Conservation (phyloP, 2,113 vertebrate genomes). For the Halichoeres trimaculatus region DNA sequence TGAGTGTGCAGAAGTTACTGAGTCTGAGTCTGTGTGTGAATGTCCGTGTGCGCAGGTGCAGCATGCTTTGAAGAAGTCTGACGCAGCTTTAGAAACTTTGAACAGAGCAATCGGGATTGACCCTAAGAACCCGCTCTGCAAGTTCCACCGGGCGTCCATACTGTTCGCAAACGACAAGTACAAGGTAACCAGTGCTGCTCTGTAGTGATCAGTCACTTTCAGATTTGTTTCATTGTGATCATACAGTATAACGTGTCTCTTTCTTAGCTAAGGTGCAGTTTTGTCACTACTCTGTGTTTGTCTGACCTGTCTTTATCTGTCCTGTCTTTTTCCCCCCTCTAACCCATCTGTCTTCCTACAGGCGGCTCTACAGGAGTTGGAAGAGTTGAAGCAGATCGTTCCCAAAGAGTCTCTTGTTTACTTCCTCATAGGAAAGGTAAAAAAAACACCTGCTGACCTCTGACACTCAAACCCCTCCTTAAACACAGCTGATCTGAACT, state of each 20-base stretch:
- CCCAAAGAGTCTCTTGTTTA: constrained; percentile 99
- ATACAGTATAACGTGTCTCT: too few relatives aligned
- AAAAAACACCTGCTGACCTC: constrained; percentile 23
- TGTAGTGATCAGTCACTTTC: not conserved
- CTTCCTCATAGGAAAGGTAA: constrained; percentile 99
- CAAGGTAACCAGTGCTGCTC: constrained; percentile 83
- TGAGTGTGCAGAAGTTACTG: too few relatives aligned
- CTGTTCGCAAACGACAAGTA: constrained; percentile 99
- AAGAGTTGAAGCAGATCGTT: constrained; percentile 98
- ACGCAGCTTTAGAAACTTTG: constrained; percentile 95
- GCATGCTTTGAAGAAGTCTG: constrained; percentile 97
- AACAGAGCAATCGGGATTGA: constrained; percentile 97
- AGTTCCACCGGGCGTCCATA: constrained; percentile 98
- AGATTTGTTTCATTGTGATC: too few relatives aligned
- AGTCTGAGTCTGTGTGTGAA: too few relatives aligned
- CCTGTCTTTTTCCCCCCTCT: not conserved
- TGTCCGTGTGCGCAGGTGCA: constrained; percentile 90
- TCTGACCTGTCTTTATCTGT: not conserved
- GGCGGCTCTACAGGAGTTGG: constrained; percentile 98
- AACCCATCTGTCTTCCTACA: constrained; percentile 62
- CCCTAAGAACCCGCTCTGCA: constrained; percentile 99
- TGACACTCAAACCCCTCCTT: not conserved
- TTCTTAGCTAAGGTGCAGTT: too few relatives aligned
- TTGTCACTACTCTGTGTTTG: too few relatives aligned
- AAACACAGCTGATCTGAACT: not conserved